phyloP scores from a whole-genome alignment of 2,113 vertebrate species.

The Indicator indicator region DNA sequence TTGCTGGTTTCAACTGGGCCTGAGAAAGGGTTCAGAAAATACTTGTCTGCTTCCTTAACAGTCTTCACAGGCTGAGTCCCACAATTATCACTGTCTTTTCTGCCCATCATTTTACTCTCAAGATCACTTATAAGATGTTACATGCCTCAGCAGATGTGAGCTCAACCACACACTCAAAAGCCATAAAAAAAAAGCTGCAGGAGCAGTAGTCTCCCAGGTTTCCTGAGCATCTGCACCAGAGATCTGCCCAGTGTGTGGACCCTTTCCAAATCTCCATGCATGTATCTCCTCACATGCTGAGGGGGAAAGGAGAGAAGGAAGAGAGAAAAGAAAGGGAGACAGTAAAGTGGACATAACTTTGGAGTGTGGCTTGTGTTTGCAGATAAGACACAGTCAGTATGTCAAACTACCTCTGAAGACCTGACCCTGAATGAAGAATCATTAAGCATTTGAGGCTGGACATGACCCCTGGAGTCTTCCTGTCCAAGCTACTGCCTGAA shows the following conservation, averaged over 20 bases:
- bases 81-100: not conserved
- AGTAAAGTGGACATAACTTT: not conserved
- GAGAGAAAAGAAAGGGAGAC: not conserved
- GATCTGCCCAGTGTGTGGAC: not conserved
- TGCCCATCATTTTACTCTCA: not conserved
- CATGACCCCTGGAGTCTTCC: not conserved
- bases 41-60: not conserved
- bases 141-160: not conserved
- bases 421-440: not conserved
- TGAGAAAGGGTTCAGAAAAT: not conserved
- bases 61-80: not conserved
- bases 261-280: not conserved
- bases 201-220: rapidly evolving
- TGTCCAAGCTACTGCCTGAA: not conserved
- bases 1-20: not conserved
- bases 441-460: not conserved
- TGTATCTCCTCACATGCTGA: not conserved
- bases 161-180: not conserved
- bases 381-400: not conserved
- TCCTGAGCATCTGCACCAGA: not conserved
- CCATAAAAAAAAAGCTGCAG: not conserved
- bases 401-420: not conserved
- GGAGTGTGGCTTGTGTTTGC: not conserved
- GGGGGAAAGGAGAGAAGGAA: not conserved
- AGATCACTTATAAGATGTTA: not conserved